Evolutionary conservation across 64 coral and sea anemone genomes (phyloP).

Genomic region (Hydrozoanthus tunicans): DNA sequence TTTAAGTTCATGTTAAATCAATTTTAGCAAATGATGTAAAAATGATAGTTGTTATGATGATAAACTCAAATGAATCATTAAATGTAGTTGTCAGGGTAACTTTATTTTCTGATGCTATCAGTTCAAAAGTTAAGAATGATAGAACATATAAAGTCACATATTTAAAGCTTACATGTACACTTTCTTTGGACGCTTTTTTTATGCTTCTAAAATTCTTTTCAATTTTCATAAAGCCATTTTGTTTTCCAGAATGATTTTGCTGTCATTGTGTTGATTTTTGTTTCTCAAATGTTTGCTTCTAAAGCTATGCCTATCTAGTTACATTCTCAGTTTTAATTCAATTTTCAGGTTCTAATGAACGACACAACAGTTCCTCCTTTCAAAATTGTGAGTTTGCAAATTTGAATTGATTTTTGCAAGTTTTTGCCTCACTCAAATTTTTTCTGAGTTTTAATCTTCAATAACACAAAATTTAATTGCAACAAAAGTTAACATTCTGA

Average conservation of each 20-base stretch:
- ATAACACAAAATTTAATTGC: conserved; percentile 27
- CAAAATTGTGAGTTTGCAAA: conserved; percentile 58
- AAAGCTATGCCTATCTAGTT: neutral
- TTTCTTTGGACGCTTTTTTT: neutral
- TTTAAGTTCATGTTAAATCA: too few species aligned
- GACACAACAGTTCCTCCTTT: conserved; percentile 41
- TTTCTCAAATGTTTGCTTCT: neutral
- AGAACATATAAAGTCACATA: too few species aligned
- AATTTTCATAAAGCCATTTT: neutral
- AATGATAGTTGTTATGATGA: too few species aligned
- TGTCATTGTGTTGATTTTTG: neutral
- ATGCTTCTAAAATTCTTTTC: neutral
- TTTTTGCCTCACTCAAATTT: conserved; percentile 30
- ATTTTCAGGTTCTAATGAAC: conserved; percentile 55
- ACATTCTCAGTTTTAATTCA: conserved; percentile 42
- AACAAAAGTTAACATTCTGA: neutral
- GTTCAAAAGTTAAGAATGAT: too few species aligned
- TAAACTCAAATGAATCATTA: too few species aligned
- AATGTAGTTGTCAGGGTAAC: too few species aligned
- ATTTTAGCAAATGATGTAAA: too few species aligned
- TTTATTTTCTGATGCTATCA: too few species aligned
- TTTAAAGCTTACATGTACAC: too few species aligned
- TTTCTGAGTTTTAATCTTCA: neutral
- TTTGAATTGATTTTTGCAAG: conserved; percentile 47
- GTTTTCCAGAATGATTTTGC: neutral